Base-by-base conservation (phyloP, 2,113 vertebrate genomes). In the Hyperopisus bebe region DNA sequence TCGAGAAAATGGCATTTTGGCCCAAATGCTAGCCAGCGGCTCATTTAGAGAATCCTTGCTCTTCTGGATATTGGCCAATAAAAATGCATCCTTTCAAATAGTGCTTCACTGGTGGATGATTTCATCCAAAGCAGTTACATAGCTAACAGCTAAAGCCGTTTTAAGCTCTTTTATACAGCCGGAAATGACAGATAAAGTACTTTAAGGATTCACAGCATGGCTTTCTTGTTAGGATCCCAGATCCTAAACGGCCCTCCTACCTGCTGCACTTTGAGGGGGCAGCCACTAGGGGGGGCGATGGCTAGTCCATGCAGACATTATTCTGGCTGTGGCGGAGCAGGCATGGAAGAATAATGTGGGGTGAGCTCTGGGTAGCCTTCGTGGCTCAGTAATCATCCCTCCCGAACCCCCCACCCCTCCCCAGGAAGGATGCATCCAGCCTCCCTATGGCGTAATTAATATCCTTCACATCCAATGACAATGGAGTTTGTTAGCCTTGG, bases 361-460 rank as follows among this genome's bases (percentile, higher is more conserved):
- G 44, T 50, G 46, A 48, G 74, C 46, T 24, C 44, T 19, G 42
- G 21, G 47, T 50, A 83, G 46, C 89, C 51, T 85, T 77, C 35
- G 70, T 39, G 35, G 35, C 70, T 39, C 35, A 39, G 70, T 77
- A 77, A 77, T 50, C 17, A 19, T 19, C 70, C 70, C 31, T 39
- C 4, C 70, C 31, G 35, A 83, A 66, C 80, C 4, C 15, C 39
- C 39, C 39, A 13, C 74, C 74, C 31, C 74, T 0, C 5, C 31
- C 35, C 74, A 44, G 51, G 47, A 48, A 70, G 87, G 87, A 90
- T 90, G 47, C 55, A 35, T 19, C 82, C 55, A 51, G 1, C 39
- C 24, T 89, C 90, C 90, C 88, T 51, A 42, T 77, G 84, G 83
- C 62, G 10, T 55, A 80, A 90, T 89, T 89, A 90, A 89, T 87